A percentile compares a stretch with the other conserved stretches of the same genome.
These are phyloP conservation scores for Heteropelma amictum DNA, from an alignment of 2,888 invertebrate genomes.

Conservation along the genomic window DNA sequence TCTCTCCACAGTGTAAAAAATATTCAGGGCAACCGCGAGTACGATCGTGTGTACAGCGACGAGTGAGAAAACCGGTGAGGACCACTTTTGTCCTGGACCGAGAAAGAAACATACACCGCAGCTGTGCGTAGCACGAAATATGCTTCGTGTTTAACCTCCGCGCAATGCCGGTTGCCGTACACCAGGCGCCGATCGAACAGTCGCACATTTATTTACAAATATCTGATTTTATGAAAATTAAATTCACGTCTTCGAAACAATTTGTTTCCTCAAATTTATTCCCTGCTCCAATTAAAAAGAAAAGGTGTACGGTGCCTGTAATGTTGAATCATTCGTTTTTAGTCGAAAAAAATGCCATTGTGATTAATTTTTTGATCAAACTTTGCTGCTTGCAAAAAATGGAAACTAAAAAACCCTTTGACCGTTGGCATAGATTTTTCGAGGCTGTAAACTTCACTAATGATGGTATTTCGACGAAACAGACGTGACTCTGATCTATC, in stretches of 20 bases:
- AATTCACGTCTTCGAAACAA: no score
- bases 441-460: neutral
- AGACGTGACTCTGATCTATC: slow-evolving; percentile 3
- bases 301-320: no score
- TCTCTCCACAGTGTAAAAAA: slow-evolving; percentile 20
- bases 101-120: neutral
- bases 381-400: neutral
- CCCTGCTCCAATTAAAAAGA: no score
- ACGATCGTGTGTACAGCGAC: neutral
- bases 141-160: slow-evolving; percentile 23
- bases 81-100: neutral
- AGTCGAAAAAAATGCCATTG: neutral
- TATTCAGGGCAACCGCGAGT: slow-evolving; percentile 16
- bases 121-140: neutral
- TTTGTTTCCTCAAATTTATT: neutral
- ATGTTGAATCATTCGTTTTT: neutral
- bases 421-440: no score
- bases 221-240: neutral
- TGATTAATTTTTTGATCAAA: neutral
- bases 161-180: slow-evolving; percentile 39
- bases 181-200: slow-evolving; percentile 18
- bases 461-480: slow-evolving; percentile 15
- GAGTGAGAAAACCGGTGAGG: neutral
- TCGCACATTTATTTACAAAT: neutral
- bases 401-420: no score